These are phyloP conservation scores for Leptogaster cylindrica DNA, from an alignment of 2,888 invertebrate genomes.

Conservation along the genomic window DNA sequence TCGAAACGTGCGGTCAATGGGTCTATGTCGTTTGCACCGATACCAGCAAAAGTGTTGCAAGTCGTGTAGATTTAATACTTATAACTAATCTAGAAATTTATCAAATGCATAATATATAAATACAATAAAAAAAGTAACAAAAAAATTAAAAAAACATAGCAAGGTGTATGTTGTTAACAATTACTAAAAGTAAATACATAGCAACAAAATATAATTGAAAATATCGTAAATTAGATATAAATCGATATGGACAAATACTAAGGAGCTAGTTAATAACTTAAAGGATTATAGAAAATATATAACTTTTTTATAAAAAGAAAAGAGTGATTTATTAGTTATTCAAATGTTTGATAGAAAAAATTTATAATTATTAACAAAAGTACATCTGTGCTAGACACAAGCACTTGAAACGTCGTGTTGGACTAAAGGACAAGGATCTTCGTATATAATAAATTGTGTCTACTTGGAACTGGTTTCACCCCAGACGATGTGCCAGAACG, in stretches of 20 bases:
- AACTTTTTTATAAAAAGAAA: constrained; percentile 29
- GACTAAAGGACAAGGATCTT: too few species aligned
- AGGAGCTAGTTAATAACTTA: constrained; percentile 20
- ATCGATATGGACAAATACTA: constrained; percentile 21
- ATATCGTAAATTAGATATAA: constrained; percentile 13
- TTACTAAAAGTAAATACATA: constrained; percentile 13
- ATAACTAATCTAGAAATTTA: constrained; percentile 39
- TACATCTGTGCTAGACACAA: too few species aligned
- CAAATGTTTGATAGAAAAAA: constrained; percentile 28
- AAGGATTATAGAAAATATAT: constrained; percentile 14
- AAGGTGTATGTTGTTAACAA: constrained; percentile 17
- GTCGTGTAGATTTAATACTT: constrained; percentile 67
- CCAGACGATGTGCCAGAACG: too few species aligned
- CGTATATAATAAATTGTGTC: too few species aligned
- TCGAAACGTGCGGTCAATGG: constrained; percentile 84
- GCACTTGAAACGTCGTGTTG: too few species aligned
- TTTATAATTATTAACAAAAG: too few species aligned
- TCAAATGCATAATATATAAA: neutral
- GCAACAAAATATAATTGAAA: constrained; percentile 13
- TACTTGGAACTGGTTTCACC: too few species aligned
- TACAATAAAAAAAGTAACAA: neutral
- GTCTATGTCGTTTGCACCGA: constrained; percentile 82
- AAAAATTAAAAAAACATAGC: constrained; percentile 17
- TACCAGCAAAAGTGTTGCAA: constrained; percentile 89
- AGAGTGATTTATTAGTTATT: constrained; percentile 37